These are phyloP conservation scores for Tenrec ecaudatus DNA, from an alignment of 2,113 vertebrate genomes.

Conservation along the genomic window DNA sequence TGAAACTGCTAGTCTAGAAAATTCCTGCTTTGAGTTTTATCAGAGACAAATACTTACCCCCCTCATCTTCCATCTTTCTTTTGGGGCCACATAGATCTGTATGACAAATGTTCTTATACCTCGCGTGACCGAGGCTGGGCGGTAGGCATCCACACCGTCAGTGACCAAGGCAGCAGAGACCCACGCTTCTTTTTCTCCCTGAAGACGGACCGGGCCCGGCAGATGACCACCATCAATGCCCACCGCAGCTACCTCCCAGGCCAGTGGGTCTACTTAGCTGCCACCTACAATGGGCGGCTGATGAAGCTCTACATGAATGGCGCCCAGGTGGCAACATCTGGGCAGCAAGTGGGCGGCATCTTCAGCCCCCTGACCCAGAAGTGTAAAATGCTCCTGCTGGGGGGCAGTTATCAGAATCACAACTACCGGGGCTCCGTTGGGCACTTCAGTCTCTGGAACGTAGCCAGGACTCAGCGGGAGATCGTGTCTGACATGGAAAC, in stretches of 20 bases:
- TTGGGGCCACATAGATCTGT: slow-evolving; percentile 92
- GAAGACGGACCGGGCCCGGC: slow-evolving; percentile 98
- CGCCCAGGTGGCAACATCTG: slow-evolving; percentile 95
- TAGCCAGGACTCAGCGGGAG: slow-evolving; percentile 93
- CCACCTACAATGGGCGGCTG: slow-evolving; percentile 94
- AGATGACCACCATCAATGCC: slow-evolving; percentile 94
- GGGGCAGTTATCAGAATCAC: slow-evolving; percentile 95
- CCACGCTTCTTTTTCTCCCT: slow-evolving; percentile 99
- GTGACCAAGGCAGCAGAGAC: slow-evolving; percentile 95
- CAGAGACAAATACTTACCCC: slow-evolving; percentile 45
- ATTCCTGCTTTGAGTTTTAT: background rate
- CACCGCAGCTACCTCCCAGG: slow-evolving; percentile 94
- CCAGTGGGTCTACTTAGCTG: slow-evolving; percentile 95
- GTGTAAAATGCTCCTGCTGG: slow-evolving; percentile 98
- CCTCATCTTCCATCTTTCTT: slow-evolving; percentile 80
- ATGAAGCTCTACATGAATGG: slow-evolving; percentile 98
- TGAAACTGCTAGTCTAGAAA: background rate
- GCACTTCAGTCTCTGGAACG: slow-evolving; percentile 94
- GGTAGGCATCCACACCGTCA: slow-evolving; percentile 95
- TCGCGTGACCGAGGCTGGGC: slow-evolving; percentile 98
- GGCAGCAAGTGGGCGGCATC: slow-evolving; percentile 95
- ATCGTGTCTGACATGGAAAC: slow-evolving; percentile 93
- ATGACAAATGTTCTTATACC: slow-evolving; percentile 99
- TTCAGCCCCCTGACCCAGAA: slow-evolving; percentile 96
- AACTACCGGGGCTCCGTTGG: slow-evolving; percentile 96